Percentiles rank a stretch among this genome's conserved stretches.
These are phyloP conservation scores for Dendrocincla tyrannina DNA, from an alignment of 2,797 vertebrate genomes.

Conservation along the genomic window DNA sequence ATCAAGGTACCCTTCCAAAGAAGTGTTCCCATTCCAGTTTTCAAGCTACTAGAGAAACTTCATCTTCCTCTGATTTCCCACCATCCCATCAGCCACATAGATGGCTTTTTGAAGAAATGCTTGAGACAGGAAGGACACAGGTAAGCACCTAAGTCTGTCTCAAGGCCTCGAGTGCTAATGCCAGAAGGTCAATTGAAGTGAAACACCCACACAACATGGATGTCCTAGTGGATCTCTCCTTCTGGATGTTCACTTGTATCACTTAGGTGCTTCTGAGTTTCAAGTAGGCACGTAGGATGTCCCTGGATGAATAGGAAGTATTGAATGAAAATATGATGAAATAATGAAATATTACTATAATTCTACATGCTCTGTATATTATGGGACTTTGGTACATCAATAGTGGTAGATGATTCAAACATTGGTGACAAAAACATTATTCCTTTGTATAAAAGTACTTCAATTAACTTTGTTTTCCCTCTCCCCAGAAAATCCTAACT, in stretches of 20 bases:
- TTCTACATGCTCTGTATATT: neutral
- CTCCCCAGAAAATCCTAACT: neutral
- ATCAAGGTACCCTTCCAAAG: neutral
- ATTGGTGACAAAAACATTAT: neutral
- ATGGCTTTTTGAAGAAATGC: neutral
- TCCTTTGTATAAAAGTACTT: neutral
- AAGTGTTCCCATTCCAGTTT: neutral
- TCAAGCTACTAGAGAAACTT: neutral
- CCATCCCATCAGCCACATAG: neutral
- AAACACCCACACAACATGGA: rapidly evolving
- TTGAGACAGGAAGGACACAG: neutral
- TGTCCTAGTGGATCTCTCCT: neutral
- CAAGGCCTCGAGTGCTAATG: neutral
- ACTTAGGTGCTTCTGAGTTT: neutral
- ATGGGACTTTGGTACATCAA: neutral
- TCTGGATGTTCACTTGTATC: neutral
- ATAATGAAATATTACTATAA: neutral
- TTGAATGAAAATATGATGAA: neutral
- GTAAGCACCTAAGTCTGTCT: neutral
- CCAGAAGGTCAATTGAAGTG: neutral
- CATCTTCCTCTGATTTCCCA: neutral
- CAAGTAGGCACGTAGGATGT: neutral
- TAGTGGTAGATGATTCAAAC: neutral
- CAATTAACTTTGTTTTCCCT: neutral
- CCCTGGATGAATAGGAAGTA: neutral